Evolutionary conservation across 1,140 invertebrate genomes (phyloP).

Genomic region (Sinella curviseta): DNA sequence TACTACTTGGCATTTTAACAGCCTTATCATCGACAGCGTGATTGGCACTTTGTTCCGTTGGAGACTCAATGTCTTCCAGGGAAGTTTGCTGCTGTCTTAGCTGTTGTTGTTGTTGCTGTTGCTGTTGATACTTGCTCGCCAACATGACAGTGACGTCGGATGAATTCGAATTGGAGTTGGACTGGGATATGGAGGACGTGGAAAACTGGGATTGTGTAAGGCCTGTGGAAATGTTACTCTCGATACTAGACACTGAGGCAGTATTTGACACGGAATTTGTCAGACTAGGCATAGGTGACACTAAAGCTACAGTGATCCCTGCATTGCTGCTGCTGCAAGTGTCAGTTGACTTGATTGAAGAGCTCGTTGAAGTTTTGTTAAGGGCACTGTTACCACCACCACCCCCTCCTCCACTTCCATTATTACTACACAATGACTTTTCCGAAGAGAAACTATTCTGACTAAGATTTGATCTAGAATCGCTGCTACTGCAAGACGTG

Average conservation of each 20-base stretch:
- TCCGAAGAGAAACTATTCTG: background rate
- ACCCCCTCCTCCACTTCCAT: background rate
- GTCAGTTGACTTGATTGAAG: constrained; percentile 33
- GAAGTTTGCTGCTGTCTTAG: constrained; percentile 52
- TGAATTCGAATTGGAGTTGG: constrained; percentile 62
- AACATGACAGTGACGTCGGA: constrained; percentile 69
- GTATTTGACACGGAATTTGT: constrained; percentile 49
- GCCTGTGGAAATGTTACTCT: constrained; percentile 43
- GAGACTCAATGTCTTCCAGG: background rate
- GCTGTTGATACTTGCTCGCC: constrained; percentile 67
- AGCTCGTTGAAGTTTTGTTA: constrained; percentile 6
- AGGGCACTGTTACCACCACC: background rate
- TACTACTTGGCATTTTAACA: background rate
- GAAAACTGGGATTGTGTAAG: constrained; percentile 55
- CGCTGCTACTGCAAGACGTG: background rate
- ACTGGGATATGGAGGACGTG: constrained; percentile 61
- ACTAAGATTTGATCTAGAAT: background rate
- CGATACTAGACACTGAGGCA: constrained; percentile 45
- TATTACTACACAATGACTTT: background rate
- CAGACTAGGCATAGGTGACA: constrained; percentile 69
- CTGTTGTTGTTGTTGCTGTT: constrained; percentile 61
- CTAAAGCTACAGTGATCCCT: constrained; percentile 66
- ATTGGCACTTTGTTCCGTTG: background rate
- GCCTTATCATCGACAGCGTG: background rate
- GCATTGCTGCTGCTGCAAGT: constrained; percentile 39